Evolutionary conservation across 2,888 invertebrate species (phyloP), one percentile per base, ranked within the genome.

Genomic region (Stenodema calcarata): DNA sequence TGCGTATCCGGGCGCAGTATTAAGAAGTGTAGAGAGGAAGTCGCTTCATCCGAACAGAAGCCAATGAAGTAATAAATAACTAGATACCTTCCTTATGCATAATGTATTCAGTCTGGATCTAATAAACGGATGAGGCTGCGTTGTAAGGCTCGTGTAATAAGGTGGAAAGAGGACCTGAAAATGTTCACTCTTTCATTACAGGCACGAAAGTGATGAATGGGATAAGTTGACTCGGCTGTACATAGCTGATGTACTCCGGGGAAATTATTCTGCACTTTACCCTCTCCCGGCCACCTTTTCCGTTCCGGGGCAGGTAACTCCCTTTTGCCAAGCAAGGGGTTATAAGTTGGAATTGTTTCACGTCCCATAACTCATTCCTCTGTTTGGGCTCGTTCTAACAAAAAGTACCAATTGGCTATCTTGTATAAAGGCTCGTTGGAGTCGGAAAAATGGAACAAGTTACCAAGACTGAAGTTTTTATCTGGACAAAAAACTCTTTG

Each of bases 191-290:
- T 84, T 84, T 84, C 84, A 84, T 84, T 84, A 84, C 70, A 70
- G 84, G 84, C 30, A 84, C 84, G 84, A 84, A 78, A 73, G 84
- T 84, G 84, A 84, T 84, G 84, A 84, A 84, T 84, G 84, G 47
- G 84, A 84, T 84, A 84, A 84, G 84, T 84, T 84, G 84, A 84
- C 84, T 84, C 75, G 84, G 73, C 84, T 73, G 84, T 84, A 84
- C 84, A 84, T 84, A 84, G 84, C 84, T 84, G 84, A 84, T 84
- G 84, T 84, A 84, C 84, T 84, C 84, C 42, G 50, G 84, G 84
- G 84, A 84, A 84, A 84, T 84, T 73, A 84, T 84, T 84, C 84
- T 84, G 84, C 84, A 84, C 54, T 84, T 84, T 84, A 75, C 84
- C 30, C 84, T 16, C 42, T 30, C 27, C 70, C 75, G n/a, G 3